Percentiles rank a stretch among this genome's conserved stretches.
Conservation (phyloP, 2,888 invertebrate genomes). For the Meliscaeva auricollis region DNA sequence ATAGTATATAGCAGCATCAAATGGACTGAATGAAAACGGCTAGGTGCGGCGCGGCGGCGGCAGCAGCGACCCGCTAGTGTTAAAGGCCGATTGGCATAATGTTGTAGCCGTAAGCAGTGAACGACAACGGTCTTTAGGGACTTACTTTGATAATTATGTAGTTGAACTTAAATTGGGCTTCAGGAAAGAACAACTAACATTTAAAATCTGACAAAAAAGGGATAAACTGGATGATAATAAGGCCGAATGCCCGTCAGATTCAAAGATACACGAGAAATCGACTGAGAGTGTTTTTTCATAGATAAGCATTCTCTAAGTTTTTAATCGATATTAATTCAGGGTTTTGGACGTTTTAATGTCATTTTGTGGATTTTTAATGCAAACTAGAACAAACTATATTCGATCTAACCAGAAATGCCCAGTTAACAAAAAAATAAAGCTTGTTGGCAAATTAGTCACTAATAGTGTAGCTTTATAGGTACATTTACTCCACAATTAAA, state of each 20-base stretch:
- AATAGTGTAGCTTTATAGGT: too few species aligned
- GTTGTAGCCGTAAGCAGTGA: slow-evolving; percentile 27
- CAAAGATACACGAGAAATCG: too few species aligned
- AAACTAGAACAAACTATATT: too few species aligned
- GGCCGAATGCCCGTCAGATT: neutral
- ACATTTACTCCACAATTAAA: too few species aligned
- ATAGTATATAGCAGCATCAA: neutral
- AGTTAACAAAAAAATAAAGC: too few species aligned
- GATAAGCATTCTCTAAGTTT: too few species aligned
- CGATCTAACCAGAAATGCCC: too few species aligned
- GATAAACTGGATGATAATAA: slow-evolving; percentile 7
- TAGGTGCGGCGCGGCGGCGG: neutral
- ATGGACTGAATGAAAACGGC: slow-evolving; percentile 4
- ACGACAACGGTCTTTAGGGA: slow-evolving; percentile 42
- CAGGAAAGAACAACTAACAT: slow-evolving; percentile 1
- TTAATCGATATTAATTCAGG: too few species aligned
- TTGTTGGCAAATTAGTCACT: too few species aligned
- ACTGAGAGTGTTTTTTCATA: too few species aligned
- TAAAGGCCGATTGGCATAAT: neutral
- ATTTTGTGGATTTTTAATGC: too few species aligned
- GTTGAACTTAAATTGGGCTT: slow-evolving; percentile 36
- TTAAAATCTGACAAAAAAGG: slow-evolving; percentile 12
- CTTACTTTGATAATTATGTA: slow-evolving; percentile 55
- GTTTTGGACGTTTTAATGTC: too few species aligned
- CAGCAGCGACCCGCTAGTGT: neutral